Base-by-base conservation (phyloP, 92 coral and sea anemone species). In the Epizoanthus scotinus region DNA sequence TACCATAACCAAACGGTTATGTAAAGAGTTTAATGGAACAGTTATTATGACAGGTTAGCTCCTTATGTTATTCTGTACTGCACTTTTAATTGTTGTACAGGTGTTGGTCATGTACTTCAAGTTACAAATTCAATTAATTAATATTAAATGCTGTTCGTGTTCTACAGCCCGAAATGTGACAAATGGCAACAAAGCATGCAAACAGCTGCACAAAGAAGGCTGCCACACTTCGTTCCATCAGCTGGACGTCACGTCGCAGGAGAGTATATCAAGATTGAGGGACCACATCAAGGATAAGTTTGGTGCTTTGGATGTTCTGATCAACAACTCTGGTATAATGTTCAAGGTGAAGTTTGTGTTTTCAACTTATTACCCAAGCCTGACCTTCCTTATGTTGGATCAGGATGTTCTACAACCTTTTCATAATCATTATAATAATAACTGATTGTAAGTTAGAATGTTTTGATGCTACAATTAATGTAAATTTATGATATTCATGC, bases 11-110 rank as follows among this genome's bases (percentile, higher is more conserved):
- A 75, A 75, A 40, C 42, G 81, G 21, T 26, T 75, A 60, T 75
- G 81, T 22, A 75, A 75, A 75, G 81, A 75, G 24, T 75, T 75
- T 75, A 63, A 75, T 38, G 81, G 81, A 58, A 75, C 81, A 10
- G 81, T 75, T 59, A 38, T 75, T 10, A 75, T 75, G 81, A 75
- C 81, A 59, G 81, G 81, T 75, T 36, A 18, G 81, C 59, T 73
- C 5, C 5, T 34, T 0, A 34, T 34, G 13, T 64, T 7, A 6
- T 26, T 6, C 36, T 38, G 18, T 25, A 28, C 25, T 44, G 47
- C 13, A 49, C 59, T 24, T 9, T 40, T 67, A n/a, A n/a, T n/a
- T n/a, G n/a, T n/a, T n/a, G n/a, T n/a, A n/a, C n/a, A n/a, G n/a
- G n/a, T n/a, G n/a, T n/a, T n/a, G n/a, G n/a, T n/a, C n/a, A n/a